A percentile compares a stretch with the other conserved stretches of the same genome.
phyloP scores from a whole-genome alignment of 1,140 invertebrate species.

The Hypsibius dujardini region DNA sequence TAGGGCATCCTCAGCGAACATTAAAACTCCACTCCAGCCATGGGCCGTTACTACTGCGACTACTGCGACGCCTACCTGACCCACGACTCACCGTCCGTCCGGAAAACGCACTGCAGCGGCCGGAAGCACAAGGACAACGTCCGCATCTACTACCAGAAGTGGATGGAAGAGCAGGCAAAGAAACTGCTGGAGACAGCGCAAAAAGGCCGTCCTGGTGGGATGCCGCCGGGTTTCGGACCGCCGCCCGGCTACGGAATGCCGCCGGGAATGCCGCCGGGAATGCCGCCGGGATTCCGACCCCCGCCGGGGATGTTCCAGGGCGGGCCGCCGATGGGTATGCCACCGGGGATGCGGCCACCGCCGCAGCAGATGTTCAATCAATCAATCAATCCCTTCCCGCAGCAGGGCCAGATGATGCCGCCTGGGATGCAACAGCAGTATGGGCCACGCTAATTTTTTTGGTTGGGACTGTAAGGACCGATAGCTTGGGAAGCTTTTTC shows the following conservation, averaged over 20 bases:
- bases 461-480: too few relatives aligned
- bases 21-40: background rate
- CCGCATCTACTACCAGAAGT: conserved; percentile 98
- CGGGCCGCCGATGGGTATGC: conserved; percentile 7
- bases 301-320: background rate
- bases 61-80: conserved; percentile 98
- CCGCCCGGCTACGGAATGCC: conserved; percentile 24
- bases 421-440: too few relatives aligned
- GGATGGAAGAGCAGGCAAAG: conserved; percentile 99
- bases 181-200: conserved; percentile 63
- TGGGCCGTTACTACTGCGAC: conserved; percentile 78
- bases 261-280: conserved; percentile 28
- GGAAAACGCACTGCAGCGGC: conserved; percentile 97
- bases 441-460: too few relatives aligned
- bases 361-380: too few relatives aligned
- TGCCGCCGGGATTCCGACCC: conserved; percentile 22
- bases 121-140: conserved; percentile 99
- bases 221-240: conserved; percentile 21
- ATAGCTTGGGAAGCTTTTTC: too few relatives aligned
- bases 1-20: too few relatives aligned
- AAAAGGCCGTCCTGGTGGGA: conserved; percentile 18
- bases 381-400: too few relatives aligned
- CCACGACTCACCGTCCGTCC: conserved; percentile 94
- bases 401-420: too few relatives aligned
- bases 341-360: background rate